Evolutionary conservation across 1,140 invertebrate species (phyloP).

Genomic region (Archivesica marissinica): DNA sequence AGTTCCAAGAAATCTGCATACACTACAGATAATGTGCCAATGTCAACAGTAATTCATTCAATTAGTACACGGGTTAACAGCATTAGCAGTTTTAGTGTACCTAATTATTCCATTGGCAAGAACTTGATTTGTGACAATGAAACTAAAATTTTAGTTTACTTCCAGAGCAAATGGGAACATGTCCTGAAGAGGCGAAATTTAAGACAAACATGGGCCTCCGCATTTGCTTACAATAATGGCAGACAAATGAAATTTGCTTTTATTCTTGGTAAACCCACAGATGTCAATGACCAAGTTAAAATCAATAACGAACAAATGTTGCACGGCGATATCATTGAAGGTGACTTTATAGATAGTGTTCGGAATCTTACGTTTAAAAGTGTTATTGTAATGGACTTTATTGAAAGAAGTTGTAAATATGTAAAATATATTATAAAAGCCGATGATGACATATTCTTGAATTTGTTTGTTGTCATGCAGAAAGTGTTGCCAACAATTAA

Average conservation of each 20-base stretch:
- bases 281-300: slow-evolving; percentile 65
- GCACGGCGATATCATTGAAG: slow-evolving; percentile 81
- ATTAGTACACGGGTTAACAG: background rate
- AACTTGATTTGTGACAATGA: slow-evolving; percentile 7
- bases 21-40: background rate
- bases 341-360: slow-evolving; percentile 75
- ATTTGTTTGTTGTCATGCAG: slow-evolving; percentile 79
- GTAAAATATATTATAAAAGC: slow-evolving; percentile 92
- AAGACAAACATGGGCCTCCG: slow-evolving; percentile 74
- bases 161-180: slow-evolving; percentile 51
- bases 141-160: slow-evolving; percentile 44
- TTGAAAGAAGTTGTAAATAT: slow-evolving; percentile 87
- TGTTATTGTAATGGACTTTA: slow-evolving; percentile 93
- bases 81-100: background rate
- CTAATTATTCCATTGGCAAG: background rate
- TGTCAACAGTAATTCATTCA: background rate
- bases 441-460: slow-evolving; percentile 95
- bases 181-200: slow-evolving; percentile 63
- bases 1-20: background rate
- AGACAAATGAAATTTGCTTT: slow-evolving; percentile 85
- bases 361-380: slow-evolving; percentile 85
- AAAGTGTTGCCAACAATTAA: slow-evolving; percentile 69
- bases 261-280: slow-evolving; percentile 87
- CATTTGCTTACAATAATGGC: slow-evolving; percentile 4
- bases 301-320: slow-evolving; percentile 69